Evolutionary conservation across 1,140 invertebrate species (phyloP), one percentile per base, ranked within the genome.

Genomic region (Dinoponera quadriceps): DNA sequence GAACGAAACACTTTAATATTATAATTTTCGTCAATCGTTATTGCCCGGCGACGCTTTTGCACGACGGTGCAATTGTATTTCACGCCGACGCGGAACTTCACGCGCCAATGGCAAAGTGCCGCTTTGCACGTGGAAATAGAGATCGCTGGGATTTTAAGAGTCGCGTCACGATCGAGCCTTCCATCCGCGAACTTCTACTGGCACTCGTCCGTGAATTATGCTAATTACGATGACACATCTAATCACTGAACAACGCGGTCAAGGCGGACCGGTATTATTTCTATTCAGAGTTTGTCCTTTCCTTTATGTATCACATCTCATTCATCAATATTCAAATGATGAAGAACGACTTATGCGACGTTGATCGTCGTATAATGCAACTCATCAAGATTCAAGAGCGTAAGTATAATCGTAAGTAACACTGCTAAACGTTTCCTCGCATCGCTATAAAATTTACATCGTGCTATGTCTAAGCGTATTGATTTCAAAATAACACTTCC

Each of bases 181-280:
- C 7, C 38, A 14, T 33, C 33, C 2, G 38, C 4, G 3, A 44
- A 44, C 20, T 33, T 65, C 49, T 25, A 48, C 57, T 55, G 54
- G 59, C 55, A 82, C 49, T 74, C 25, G 16, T 54, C 9, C 51
- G 72, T 33, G 51, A 77, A 83, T 83, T 75, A 83, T 68, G 73
- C 27, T 83, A 83, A 83, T 66, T 62, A 77, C n/a, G 33, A 4
- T 75, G 49, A 48, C 44, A 29, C 25, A 82, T 82, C 44, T 59
- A 49, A 83, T 63, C 20, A 33, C 9, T 62, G 49, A 74, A 38
- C 49, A 74, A 49, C 11, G 69, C 44, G 78, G 78, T 62, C 78
- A 82, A 82, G 69, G 78, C 27, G 49, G 73, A 62, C 57, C 1
- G 14, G 63, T 68, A 68, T 44, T 69, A 38, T 57, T 48, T 22